Base-by-base conservation (phyloP, 2,888 invertebrate genomes). In the Acleris sparsana region DNA sequence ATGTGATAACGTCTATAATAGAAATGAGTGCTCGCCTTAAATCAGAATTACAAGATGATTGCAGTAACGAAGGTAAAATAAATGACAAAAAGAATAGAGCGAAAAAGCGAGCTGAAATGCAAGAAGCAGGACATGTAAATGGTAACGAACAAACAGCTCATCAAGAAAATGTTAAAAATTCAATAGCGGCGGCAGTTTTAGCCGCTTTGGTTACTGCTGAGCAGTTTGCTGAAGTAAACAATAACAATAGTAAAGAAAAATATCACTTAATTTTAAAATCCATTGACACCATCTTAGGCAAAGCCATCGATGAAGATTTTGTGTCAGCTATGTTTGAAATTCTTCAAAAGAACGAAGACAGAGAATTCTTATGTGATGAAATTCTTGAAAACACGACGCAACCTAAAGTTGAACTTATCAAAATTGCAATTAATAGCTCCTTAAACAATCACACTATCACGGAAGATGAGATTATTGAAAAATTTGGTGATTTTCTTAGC, bases 381-480 rank as follows among this genome's bases (percentile, higher is more conserved):
- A 89, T 93, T 78, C 74, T 92, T 71, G 85, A 93, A 72, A 88
- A 92, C 71, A 83, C 92, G 1, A 89, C 92, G 2, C 93, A 93
- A 74, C 94, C 94, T 17, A 95, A 95, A 84, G 89, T 95, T 5
- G 94, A 95, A 71, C 88, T 95, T 44, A 86, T 95, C 3, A 94
- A 93, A 83, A 93, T 94, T 53, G 94, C 94, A 2, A 82, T 94
- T 0, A 91, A 88, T 56, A 88, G 84, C 59, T 82, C 90, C 7
- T 79, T 88, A 69, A 76, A 85, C 43, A 92, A 93, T 72, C 85
- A 91, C 74, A 83, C 93, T 67, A 88, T 93, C 39, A 91, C 93
- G 17, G 89, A 93, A 77, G 93, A 94, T 68, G 93, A 94, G 17
- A 91, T 95, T 0, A 88, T 95, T 59, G 94, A 95, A 66, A 94